Evolutionary conservation across 2,797 vertebrate genomes (phyloP).

Genomic region (Sebastes oblongus): DNA sequence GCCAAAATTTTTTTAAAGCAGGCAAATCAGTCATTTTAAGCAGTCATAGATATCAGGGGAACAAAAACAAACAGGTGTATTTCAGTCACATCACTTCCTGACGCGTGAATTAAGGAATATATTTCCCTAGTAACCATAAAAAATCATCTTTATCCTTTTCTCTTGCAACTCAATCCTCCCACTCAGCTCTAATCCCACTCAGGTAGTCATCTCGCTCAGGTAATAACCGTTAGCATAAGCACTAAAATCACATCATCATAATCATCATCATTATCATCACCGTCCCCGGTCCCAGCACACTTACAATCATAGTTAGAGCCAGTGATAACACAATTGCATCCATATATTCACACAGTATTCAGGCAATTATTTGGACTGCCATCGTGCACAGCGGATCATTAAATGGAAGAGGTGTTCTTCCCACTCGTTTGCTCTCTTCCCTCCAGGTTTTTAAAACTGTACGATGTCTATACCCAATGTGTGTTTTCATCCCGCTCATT

Average conservation of each 20-base stretch:
- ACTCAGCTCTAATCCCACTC: slow-evolving; percentile 41
- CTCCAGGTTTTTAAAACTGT: slow-evolving; percentile 58
- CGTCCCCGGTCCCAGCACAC: slow-evolving; percentile 59
- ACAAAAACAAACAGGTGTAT: slow-evolving; percentile 21
- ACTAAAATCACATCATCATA: slow-evolving; percentile 73
- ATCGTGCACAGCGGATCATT: slow-evolving; percentile 68
- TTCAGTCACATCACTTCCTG: not conserved
- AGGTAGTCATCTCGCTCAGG: slow-evolving; percentile 63
- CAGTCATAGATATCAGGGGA: not conserved
- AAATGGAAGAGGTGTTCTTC: slow-evolving; percentile 68
- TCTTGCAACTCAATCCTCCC: slow-evolving; percentile 45
- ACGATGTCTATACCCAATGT: slow-evolving; percentile 48
- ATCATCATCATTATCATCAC: slow-evolving; percentile 70
- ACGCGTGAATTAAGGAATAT: slow-evolving; percentile 5
- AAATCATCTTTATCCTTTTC: slow-evolving; percentile 14
- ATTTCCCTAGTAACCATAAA: slow-evolving; percentile 10
- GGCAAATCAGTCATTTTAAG: not conserved
- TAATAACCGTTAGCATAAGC: slow-evolving; percentile 74
- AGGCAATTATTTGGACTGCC: slow-evolving; percentile 60
- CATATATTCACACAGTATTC: slow-evolving; percentile 65
- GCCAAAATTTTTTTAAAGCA: not conserved
- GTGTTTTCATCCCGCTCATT: slow-evolving; percentile 66
- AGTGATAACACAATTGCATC: slow-evolving; percentile 59
- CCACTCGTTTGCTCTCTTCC: slow-evolving; percentile 52
- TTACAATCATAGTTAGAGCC: slow-evolving; percentile 63